Base-by-base conservation (phyloP, 2,888 invertebrate species). In the Chymomyza amoena region DNA sequence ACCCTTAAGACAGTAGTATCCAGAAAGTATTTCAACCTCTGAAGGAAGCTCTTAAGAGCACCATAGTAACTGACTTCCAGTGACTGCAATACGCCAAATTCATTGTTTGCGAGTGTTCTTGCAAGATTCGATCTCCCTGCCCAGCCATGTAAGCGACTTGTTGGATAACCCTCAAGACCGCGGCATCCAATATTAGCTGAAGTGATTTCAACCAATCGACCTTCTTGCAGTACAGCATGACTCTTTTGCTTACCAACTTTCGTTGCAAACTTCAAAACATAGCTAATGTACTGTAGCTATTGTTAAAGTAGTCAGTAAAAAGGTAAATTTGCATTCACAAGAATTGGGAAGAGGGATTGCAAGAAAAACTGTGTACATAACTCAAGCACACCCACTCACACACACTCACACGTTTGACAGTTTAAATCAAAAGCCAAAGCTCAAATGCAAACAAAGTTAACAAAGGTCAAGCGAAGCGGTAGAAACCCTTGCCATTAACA, bases 391-490 rank as follows among this genome's bases (percentile, higher is more conserved):
- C 16, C 60, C n/a, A 39, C 62, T 61, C 56, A 56, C 73, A 36
- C 51, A 60, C 57, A 59, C 66, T 3, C 39, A 45, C 39, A 45
- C 39, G 54, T 54, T 72, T 66, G 66, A 36, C 62, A 62, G 64
- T 70, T 70, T 76, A 73, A 80, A 79, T 79, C 72, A 78, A 70
- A 77, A 67, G 61, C 59, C 63, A 64, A 69, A 81, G 73, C 80
- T 50, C 45, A 83, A 86, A 54, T 51, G 84, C 78, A 86, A 86
- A 84, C 72, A 81, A 66, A 70, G 65, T 72, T 73, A 69, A 79
- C 79, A 81, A 80, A 74, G 80, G 79, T 78, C 86, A 78, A 74
- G 66, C 75, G 39, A 69, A 64, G 56, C 54, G 36, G 20, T 39
- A 25, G 57, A 69, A 79, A 81, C 84, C 81, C 85, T 83, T 78